These are phyloP conservation scores for Lottia gigantea DNA, from an alignment of 2,888 invertebrate species.

Conservation along the genomic window DNA sequence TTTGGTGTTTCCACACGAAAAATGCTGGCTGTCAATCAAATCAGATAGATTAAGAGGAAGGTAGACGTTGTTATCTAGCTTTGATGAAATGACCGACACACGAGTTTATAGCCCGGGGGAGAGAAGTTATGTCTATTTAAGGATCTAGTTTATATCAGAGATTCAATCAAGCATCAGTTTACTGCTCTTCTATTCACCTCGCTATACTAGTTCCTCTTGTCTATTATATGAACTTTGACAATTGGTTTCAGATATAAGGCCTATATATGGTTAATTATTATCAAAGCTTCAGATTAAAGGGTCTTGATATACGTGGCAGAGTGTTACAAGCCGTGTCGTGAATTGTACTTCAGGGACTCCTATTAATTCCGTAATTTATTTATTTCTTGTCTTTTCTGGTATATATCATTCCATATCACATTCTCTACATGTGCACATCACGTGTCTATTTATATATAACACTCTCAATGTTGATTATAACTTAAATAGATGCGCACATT, in stretches of 20 bases:
- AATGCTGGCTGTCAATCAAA: not conserved
- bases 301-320: too few species aligned
- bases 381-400: too few species aligned
- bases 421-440: not conserved
- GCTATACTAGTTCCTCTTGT: too few species aligned
- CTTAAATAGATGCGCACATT: conserved; percentile 7
- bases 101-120: conserved; percentile 3
- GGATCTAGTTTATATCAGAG: not conserved
- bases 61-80: not conserved
- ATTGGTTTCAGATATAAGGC: not conserved
- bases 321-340: too few species aligned
- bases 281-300: too few species aligned
- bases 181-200: too few species aligned
- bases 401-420: too few species aligned
- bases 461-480: not conserved
- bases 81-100: not conserved
- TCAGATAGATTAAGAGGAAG: not conserved
- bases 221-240: conserved; percentile 4
- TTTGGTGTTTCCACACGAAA: conserved; percentile 3
- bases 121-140: conserved; percentile 2
- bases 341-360: too few species aligned
- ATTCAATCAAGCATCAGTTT: not conserved
- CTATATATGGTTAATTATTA: too few species aligned
- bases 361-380: too few species aligned
- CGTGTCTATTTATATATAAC: not conserved